phyloP scores from a whole-genome alignment of 1,140 invertebrate genomes.

The Dufourea novaeangliae region DNA sequence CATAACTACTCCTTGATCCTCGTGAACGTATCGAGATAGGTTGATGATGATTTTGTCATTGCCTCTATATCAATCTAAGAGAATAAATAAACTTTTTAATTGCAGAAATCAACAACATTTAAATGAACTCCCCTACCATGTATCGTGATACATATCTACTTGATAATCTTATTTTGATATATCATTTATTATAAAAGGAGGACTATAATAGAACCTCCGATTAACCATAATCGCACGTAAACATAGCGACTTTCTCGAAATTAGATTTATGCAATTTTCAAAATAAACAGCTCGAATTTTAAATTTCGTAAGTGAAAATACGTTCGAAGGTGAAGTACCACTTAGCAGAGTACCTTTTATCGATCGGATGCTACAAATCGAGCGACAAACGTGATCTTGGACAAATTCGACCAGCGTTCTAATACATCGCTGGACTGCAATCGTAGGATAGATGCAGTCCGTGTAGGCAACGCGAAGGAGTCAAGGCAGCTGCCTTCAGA shows the following conservation, averaged over 20 bases:
- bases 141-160: too few species aligned
- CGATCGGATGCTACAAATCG: not conserved
- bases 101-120: not conserved
- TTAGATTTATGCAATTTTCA: too few species aligned
- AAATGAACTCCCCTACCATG: too few species aligned
- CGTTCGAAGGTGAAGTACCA: too few species aligned
- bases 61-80: too few species aligned
- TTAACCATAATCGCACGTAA: too few species aligned
- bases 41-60: not conserved
- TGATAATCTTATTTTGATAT: too few species aligned
- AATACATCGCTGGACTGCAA: slow-evolving; percentile 59
- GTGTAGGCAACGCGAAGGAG: slow-evolving; percentile 61
- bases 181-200: too few species aligned
- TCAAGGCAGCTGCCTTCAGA: slow-evolving; percentile 71
- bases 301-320: too few species aligned
- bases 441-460: slow-evolving; percentile 57
- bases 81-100: not conserved
- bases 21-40: not conserved
- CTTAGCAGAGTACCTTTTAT: not conserved
- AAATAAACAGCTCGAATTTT: too few species aligned
- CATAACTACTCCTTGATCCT: not conserved
- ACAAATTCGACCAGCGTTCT: slow-evolving; percentile 41
- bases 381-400: slow-evolving; percentile 6
- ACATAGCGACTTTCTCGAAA: too few species aligned
- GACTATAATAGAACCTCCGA: too few species aligned